These are phyloP conservation scores for Danaus plexippus DNA, from an alignment of 1,140 invertebrate genomes.

Conservation along the genomic window DNA sequence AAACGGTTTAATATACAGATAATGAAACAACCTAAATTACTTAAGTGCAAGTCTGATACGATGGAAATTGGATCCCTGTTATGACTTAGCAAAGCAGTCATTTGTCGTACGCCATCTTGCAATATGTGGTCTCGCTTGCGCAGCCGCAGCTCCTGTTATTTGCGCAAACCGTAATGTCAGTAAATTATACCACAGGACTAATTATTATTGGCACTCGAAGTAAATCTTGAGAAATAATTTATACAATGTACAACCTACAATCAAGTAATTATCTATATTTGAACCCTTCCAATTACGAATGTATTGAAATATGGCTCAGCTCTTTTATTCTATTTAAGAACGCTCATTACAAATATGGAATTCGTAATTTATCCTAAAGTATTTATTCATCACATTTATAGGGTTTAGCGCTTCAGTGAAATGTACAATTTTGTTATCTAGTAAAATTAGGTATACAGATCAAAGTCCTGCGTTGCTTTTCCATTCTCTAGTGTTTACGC, in stretches of 20 bases:
- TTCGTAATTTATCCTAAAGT: too few relatives aligned
- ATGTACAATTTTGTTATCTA: too few relatives aligned
- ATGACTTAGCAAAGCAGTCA: conserved; percentile 42
- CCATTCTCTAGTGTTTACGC: background rate
- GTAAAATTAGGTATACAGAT: too few relatives aligned
- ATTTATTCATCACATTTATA: too few relatives aligned
- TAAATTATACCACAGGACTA: conserved; percentile 58
- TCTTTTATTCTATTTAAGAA: too few relatives aligned
- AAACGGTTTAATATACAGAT: too few relatives aligned
- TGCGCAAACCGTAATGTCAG: conserved; percentile 49
- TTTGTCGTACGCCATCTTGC: conserved; percentile 53
- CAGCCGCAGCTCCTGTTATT: conserved; percentile 60
- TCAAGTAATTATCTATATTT: conserved; percentile 23
- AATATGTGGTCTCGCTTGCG: conserved; percentile 45
- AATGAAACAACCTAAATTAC: conserved; percentile 7
- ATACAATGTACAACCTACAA: conserved; percentile 7
- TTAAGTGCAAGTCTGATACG: conserved; percentile 37
- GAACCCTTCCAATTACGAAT: conserved; percentile 1
- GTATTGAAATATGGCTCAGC: too few relatives aligned
- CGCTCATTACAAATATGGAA: too few relatives aligned
- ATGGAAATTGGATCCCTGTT: conserved; percentile 49
- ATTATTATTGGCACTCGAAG: conserved; percentile 41
- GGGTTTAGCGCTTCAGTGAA: too few relatives aligned
- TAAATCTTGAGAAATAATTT: conserved; percentile 19
- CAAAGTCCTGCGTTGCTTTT: background rate